A percentile compares a stretch with the other conserved stretches of the same genome.
phyloP scores from a whole-genome alignment of 2,888 invertebrate species.

The Lochmaea crataegi region DNA sequence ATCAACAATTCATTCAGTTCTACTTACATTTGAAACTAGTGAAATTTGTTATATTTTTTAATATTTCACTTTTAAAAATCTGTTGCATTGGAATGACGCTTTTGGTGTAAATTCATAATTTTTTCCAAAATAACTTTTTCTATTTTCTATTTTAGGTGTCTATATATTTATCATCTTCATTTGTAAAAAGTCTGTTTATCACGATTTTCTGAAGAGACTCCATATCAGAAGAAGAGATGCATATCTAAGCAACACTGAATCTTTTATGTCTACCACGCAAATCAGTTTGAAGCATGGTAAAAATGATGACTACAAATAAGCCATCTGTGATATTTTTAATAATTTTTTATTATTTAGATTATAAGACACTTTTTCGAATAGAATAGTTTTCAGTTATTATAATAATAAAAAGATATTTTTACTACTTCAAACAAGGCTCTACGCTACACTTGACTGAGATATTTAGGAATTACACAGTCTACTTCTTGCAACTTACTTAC shows the following conservation, averaged over 20 bases:
- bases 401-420: too few relatives aligned
- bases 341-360: not conserved
- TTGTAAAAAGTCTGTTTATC: constrained; percentile 47
- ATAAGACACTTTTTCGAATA: not conserved
- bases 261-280: constrained; percentile 36
- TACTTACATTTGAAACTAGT: too few relatives aligned
- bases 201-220: constrained; percentile 33
- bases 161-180: constrained; percentile 52
- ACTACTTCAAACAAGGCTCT: too few relatives aligned
- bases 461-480: too few relatives aligned
- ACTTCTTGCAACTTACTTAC: too few relatives aligned
- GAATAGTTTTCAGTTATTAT: not conserved
- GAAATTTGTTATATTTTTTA: too few relatives aligned
- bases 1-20: too few relatives aligned
- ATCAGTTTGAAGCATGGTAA: constrained; percentile 30
- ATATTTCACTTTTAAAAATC: too few relatives aligned
- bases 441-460: too few relatives aligned
- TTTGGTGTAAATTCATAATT: not conserved
- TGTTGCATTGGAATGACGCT: too few relatives aligned
- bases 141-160: constrained; percentile 44
- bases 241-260: constrained; percentile 26
- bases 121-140: not conserved
- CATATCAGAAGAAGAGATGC: constrained; percentile 28
- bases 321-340: constrained; percentile 14
- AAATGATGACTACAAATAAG: constrained; percentile 15